These are phyloP conservation scores for Brachyhypopomus gauderio DNA, from an alignment of 2,113 vertebrate species.

Conservation along the genomic window DNA sequence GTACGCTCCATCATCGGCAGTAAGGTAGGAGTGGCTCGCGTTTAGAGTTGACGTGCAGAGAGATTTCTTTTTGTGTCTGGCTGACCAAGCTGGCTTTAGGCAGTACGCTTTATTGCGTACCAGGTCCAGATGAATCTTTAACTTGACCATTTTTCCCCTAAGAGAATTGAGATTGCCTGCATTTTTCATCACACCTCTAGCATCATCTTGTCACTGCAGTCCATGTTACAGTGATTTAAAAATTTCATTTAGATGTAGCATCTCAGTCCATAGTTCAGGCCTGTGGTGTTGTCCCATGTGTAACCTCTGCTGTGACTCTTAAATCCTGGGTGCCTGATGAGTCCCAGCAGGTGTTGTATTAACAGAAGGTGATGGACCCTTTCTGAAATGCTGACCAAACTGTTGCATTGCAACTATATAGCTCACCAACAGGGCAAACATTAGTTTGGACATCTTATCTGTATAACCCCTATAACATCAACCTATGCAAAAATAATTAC, in stretches of 20 bases:
- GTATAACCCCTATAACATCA: constrained; percentile 62
- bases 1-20: constrained; percentile 95
- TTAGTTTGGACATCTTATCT: constrained; percentile 70
- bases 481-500: constrained; percentile 33
- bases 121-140: not conserved
- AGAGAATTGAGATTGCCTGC: not conserved
- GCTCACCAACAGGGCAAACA: constrained; percentile 58
- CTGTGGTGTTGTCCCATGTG: not conserved
- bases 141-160: not conserved
- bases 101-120: not conserved
- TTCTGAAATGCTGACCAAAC: constrained; percentile 7
- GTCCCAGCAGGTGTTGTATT: not conserved
- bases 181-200: not conserved
- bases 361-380: constrained; percentile 13
- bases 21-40: constrained; percentile 80
- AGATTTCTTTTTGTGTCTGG: not conserved
- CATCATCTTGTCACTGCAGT: not conserved
- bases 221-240: constrained; percentile 22
- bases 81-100: not conserved
- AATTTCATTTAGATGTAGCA: constrained; percentile 5
- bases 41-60: not conserved
- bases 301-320: not conserved
- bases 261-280: constrained; percentile 4
- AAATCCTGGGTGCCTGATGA: constrained; percentile 1
- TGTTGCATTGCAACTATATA: constrained; percentile 58